phyloP scores from a whole-genome alignment of 2,888 invertebrate species.

The Sericinus montela region DNA sequence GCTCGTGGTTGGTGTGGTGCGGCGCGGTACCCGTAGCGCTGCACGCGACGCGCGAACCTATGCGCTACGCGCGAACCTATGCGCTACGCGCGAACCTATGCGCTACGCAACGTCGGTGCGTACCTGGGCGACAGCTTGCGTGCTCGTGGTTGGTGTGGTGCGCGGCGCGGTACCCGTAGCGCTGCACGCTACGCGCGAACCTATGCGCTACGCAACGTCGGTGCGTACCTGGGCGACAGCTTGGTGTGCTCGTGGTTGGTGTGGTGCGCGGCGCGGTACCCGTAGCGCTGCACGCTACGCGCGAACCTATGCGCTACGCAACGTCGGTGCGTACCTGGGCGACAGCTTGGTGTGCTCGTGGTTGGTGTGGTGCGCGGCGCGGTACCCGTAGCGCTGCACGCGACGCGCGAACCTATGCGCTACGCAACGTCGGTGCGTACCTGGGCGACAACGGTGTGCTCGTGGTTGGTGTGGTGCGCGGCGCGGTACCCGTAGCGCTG shows the following conservation, averaged over 20 bases:
- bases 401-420: slow-evolving; percentile 92
- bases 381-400: slow-evolving; percentile 95
- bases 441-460: no score
- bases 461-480: no score
- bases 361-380: slow-evolving; percentile 77
- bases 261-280: slow-evolving; percentile 50
- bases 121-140: slow-evolving; percentile 54
- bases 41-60: not conserved
- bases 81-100: no score
- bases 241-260: slow-evolving; percentile 77
- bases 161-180: slow-evolving; percentile 63
- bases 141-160: slow-evolving; percentile 54
- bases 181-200: slow-evolving; percentile 94
- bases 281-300: slow-evolving; percentile 85
- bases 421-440: slow-evolving; percentile 96
- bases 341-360: no score
- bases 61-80: slow-evolving; percentile 25
- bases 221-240: slow-evolving; percentile 92
- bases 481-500: slow-evolving; percentile 87
- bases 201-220: slow-evolving; percentile 95
- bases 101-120: no score
- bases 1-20: slow-evolving; percentile 49
- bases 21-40: not conserved
- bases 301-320: slow-evolving; percentile 96
- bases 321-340: slow-evolving; percentile 82